Evolutionary conservation across 2,888 invertebrate species (phyloP), one percentile per base, ranked within the genome.

Genomic region (Gastrophysa polygoni): DNA sequence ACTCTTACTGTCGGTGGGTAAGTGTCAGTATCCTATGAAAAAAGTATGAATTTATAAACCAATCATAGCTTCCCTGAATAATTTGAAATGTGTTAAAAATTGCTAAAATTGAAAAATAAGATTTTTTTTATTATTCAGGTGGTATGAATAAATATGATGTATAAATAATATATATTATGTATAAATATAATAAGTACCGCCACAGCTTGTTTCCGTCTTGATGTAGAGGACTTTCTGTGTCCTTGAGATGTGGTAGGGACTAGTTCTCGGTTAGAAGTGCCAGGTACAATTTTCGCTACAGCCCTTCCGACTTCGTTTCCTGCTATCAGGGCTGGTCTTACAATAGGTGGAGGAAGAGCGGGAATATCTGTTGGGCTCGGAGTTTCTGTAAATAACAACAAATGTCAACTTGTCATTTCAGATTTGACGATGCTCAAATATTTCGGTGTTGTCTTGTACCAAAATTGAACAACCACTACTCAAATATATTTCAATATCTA

Each of bases 1-100:
- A 93, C 86, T 71, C 78, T 77, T 1, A 79, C 77, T 8, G 77
- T 75, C 1, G 78, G 78, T n/a, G 78, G 77, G 64, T 75, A 77
- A 20, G 74, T 64, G 28, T 59, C 73, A 14, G 71, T 57, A 18
- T 74, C 75, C 77, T 79, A 51, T 48, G 63, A 52, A 54, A 10
- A 54, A 59, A 50, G 50, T n/a, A 49, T 24, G 18, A 17, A n/a
- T n/a, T n/a, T n/a, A n/a, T n/a, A n/a, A n/a, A n/a, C n/a, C n/a
- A n/a, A n/a, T n/a, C n/a, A n/a, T n/a, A n/a, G n/a, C n/a, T n/a
- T n/a, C n/a, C n/a, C n/a, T n/a, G n/a, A n/a, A n/a, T n/a, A n/a
- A n/a, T n/a, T n/a, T n/a, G n/a, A n/a, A n/a, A n/a, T n/a, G n/a
- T n/a, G n/a, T n/a, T n/a, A n/a, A n/a, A n/a, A n/a, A n/a, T n/a